Evolutionary conservation across 2,113 vertebrate genomes (phyloP).

Genomic region (Candoia aspera): DNA sequence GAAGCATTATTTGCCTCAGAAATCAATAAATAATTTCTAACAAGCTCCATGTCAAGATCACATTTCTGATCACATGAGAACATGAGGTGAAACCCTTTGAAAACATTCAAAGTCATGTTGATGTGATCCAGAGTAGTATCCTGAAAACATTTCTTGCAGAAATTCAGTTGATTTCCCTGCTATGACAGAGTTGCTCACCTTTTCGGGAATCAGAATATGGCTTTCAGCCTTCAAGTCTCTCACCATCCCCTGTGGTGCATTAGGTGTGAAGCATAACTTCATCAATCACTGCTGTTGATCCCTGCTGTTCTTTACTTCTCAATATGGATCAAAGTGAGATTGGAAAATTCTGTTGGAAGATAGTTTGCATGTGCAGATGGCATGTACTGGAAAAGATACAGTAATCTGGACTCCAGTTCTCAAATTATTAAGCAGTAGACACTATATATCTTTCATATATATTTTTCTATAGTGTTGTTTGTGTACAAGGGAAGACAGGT

Average conservation of each 20-base stretch:
- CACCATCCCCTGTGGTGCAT: background rate
- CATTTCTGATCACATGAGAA: background rate
- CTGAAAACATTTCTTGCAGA: background rate
- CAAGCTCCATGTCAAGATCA: background rate
- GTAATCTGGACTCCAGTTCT: background rate
- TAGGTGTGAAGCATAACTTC: background rate
- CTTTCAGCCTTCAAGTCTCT: background rate
- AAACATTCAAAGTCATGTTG: background rate
- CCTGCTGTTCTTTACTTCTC: background rate
- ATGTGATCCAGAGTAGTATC: background rate
- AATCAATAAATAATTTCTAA: constrained; percentile 14
- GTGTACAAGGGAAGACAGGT: background rate
- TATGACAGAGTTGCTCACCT: background rate
- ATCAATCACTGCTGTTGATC: background rate
- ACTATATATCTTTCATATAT: background rate
- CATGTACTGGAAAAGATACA: background rate
- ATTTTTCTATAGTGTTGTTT: background rate
- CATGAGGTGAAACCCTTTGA: background rate
- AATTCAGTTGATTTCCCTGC: background rate
- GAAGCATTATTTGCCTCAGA: background rate
- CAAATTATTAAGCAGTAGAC: background rate
- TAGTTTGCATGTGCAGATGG: background rate
- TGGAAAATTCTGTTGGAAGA: background rate
- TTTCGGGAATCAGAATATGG: background rate
- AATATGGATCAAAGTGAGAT: background rate